A percentile compares a stretch with the other conserved stretches of the same genome.
These are phyloP conservation scores for Trichogramma evanescens DNA, from an alignment of 2,888 invertebrate species.

Conservation along the genomic window DNA sequence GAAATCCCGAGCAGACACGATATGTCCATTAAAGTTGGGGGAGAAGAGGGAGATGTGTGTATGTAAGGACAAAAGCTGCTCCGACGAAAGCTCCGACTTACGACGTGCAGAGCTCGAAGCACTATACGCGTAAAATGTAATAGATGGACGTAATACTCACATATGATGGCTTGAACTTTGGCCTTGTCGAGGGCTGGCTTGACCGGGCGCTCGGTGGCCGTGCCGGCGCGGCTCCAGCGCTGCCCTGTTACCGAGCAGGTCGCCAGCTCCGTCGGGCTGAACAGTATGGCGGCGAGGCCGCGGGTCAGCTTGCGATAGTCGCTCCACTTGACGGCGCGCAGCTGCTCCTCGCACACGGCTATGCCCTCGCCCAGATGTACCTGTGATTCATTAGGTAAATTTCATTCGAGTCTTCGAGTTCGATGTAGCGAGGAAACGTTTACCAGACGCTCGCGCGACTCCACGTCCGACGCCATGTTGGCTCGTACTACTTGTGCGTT, in stretches of 20 bases:
- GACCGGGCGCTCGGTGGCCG: slow-evolving; percentile 62
- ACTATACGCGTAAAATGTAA: too few species aligned
- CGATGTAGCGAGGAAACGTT: too few species aligned
- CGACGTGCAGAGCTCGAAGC: too few species aligned
- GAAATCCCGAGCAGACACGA: too few species aligned
- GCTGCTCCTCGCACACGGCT: slow-evolving; percentile 64
- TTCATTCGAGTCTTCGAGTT: too few species aligned
- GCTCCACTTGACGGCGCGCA: slow-evolving; percentile 67
- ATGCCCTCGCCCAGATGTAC: slow-evolving; percentile 68
- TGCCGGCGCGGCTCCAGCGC: slow-evolving; percentile 68
- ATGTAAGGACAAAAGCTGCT: too few species aligned
- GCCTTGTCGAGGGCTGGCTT: slow-evolving; percentile 67
- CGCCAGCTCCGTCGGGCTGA: slow-evolving; percentile 67
- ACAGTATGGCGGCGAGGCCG: slow-evolving; percentile 66
- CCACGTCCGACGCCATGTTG: too few species aligned
- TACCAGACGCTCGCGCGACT: too few species aligned
- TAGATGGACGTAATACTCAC: slow-evolving; percentile 41
- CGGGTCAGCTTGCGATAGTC: slow-evolving; percentile 68
- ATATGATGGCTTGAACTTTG: slow-evolving; percentile 69
- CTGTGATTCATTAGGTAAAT: slow-evolving; percentile 42
- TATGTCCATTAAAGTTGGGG: too few species aligned
- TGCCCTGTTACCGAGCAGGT: slow-evolving; percentile 71
- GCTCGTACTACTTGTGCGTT: too few species aligned
- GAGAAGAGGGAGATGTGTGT: too few species aligned
- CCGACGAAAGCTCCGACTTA: too few species aligned